Percentiles rank a stretch among this genome's conserved stretches.
These are phyloP conservation scores for Baryphthengus martii DNA, from an alignment of 2,113 vertebrate genomes.

Conservation along the genomic window DNA sequence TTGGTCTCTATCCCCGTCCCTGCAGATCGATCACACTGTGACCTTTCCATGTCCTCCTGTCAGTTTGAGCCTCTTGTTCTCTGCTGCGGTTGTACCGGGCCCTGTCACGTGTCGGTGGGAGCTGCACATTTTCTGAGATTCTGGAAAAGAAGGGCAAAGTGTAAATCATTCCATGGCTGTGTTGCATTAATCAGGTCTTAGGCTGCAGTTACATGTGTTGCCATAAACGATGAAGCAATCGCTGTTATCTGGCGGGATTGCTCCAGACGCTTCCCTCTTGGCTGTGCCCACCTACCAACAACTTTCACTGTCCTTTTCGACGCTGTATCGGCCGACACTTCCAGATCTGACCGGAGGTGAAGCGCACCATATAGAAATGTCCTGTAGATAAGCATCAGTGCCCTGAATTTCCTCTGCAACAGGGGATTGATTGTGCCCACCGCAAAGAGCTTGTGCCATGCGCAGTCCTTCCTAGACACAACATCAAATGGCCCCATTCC, in stretches of 20 bases:
- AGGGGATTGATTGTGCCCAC: too few relatives aligned
- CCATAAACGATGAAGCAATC: not conserved
- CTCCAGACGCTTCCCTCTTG: not conserved
- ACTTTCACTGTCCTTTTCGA: not conserved
- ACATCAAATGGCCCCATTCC: not conserved
- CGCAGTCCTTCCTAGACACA: not conserved
- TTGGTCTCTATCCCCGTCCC: not conserved
- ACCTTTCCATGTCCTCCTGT: not conserved
- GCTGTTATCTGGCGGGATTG: not conserved
- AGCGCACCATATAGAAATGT: not conserved
- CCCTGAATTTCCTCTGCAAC: too few relatives aligned
- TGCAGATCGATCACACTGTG: not conserved
- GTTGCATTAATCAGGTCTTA: not conserved
- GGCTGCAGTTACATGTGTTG: not conserved
- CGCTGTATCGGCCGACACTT: not conserved
- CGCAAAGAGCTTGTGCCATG: not conserved
- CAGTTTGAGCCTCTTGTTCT: not conserved
- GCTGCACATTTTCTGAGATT: not conserved
- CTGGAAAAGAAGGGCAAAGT: not conserved
- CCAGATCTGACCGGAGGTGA: not conserved
- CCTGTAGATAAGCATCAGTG: too few relatives aligned
- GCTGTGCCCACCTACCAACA: not conserved
- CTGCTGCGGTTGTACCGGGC: not conserved
- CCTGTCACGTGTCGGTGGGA: not conserved
- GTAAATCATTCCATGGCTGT: not conserved